Conservation (phyloP, 2,888 invertebrate species). For the Megamerina dolium region DNA sequence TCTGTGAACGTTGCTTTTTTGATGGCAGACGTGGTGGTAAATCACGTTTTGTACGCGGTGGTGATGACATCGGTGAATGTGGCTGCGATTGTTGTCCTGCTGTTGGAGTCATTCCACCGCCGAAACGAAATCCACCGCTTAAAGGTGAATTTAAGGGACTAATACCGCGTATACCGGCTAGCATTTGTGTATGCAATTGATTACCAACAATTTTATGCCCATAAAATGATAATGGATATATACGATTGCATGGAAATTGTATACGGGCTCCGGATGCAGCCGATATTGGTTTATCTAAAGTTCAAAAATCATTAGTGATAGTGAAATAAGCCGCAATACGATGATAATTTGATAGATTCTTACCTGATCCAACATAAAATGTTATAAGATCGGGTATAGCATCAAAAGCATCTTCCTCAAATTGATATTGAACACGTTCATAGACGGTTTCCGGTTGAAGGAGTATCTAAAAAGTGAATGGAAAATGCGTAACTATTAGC, state of each 20-base stretch:
- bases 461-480: constrained; percentile 56
- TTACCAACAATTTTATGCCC: constrained; percentile 56
- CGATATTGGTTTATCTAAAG: constrained; percentile 82
- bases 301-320: constrained; percentile 55
- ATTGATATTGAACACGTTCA: constrained; percentile 85
- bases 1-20: constrained; percentile 72
- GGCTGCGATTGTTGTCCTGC: constrained; percentile 22
- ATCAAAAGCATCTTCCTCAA: constrained; percentile 90
- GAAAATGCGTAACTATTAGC: no score
- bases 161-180: constrained; percentile 46
- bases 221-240: constrained; percentile 71
- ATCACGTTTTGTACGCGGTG: constrained; percentile 53
- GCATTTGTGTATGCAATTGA: constrained; percentile 47
- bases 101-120: constrained; percentile 33
- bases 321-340: no score
- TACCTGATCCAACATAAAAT: constrained; percentile 84
- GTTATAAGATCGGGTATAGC: constrained; percentile 90
- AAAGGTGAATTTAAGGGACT: constrained; percentile 47
- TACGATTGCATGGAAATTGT: constrained; percentile 75
- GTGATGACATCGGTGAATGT: constrained; percentile 54
- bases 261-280: constrained; percentile 83
- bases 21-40: constrained; percentile 52
- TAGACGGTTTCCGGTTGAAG: constrained; percentile 87
- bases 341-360: no score
- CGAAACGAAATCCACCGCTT: constrained; percentile 46